Evolutionary conservation across 1,140 invertebrate species (phyloP).

Genomic region (Cydia strobilella): DNA sequence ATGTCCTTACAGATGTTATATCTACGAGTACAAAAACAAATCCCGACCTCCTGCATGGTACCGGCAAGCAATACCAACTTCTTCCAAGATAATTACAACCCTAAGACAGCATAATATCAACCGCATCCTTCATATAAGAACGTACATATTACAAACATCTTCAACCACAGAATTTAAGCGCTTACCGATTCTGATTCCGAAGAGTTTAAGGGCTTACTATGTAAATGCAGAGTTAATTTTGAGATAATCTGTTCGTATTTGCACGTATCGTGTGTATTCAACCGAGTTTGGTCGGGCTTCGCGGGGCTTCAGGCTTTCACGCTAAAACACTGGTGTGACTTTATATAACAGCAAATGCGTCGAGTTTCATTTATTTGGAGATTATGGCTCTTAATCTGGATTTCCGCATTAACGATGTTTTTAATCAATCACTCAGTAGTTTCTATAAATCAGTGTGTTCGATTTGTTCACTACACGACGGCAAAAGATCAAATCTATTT

Average conservation of each 20-base stretch:
- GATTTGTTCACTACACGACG: no score
- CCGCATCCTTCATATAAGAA: background rate
- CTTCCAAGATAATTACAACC: background rate
- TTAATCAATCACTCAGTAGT: background rate
- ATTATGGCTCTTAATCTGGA: background rate
- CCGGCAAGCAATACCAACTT: no score
- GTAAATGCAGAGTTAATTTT: slow-evolving; percentile 49
- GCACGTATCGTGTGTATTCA: slow-evolving; percentile 28
- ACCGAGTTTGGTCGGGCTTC: slow-evolving; percentile 18
- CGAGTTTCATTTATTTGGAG: background rate
- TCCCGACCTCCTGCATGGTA: no score
- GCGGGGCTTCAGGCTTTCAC: background rate
- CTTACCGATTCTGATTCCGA: slow-evolving; percentile 33
- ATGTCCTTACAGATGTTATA: no score
- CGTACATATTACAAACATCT: slow-evolving; percentile 8
- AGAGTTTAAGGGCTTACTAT: slow-evolving; percentile 42
- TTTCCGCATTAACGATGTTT: background rate
- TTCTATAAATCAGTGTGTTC: background rate
- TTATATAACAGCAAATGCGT: background rate
- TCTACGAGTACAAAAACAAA: no score
- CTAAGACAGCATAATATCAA: background rate
- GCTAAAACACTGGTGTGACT: slow-evolving; percentile 10
- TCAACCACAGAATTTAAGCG: slow-evolving; percentile 26
- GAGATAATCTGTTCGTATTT: slow-evolving; percentile 36
- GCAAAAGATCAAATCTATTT: no score